These are phyloP conservation scores for Aplidium turbinatum DNA, from an alignment of 23 tunicate genomes.

Conservation along the genomic window DNA sequence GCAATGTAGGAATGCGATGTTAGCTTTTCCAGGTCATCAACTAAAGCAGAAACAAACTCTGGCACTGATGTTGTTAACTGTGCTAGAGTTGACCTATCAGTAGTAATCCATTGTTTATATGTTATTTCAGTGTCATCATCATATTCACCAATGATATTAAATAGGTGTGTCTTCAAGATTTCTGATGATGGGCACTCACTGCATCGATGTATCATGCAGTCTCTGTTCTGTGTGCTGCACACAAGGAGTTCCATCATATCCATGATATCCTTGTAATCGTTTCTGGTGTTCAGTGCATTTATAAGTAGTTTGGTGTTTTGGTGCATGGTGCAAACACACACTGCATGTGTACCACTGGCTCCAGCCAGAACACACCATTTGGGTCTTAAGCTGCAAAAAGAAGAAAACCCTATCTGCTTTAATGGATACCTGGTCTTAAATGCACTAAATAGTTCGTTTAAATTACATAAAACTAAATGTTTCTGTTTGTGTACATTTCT, in stretches of 20 bases:
- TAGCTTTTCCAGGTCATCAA: conserved; percentile 27
- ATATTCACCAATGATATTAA: conserved; percentile 17
- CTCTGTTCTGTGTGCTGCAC: conserved; percentile 33
- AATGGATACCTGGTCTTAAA: conserved; percentile 39
- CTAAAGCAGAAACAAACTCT: conserved; percentile 23
- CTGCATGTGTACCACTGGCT: conserved; percentile 38
- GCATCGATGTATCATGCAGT: conserved; percentile 39
- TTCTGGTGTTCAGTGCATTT: conserved; percentile 18
- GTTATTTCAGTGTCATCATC: conserved; percentile 34
- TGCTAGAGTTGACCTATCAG: conserved; percentile 32
- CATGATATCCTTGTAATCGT: conserved; percentile 32
- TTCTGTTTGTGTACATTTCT: conserved; percentile 43
- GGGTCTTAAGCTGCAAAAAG: conserved; percentile 38
- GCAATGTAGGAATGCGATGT: conserved; percentile 41
- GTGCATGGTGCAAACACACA: conserved; percentile 54
- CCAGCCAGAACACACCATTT: conserved; percentile 43
- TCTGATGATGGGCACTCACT: conserved; percentile 32
- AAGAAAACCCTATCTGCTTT: conserved; percentile 29
- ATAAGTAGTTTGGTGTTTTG: conserved; percentile 31
- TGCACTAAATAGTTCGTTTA: conserved; percentile 18
- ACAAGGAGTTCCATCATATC: conserved; percentile 35
- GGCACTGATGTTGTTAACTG: conserved; percentile 20
- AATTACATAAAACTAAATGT: conserved; percentile 32
- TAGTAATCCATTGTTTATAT: conserved; percentile 44
- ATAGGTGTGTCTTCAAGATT: conserved; percentile 16